Evolutionary conservation across 1,140 invertebrate genomes (phyloP), one percentile per base, ranked within the genome.

Genomic region (Linepithema humile): DNA sequence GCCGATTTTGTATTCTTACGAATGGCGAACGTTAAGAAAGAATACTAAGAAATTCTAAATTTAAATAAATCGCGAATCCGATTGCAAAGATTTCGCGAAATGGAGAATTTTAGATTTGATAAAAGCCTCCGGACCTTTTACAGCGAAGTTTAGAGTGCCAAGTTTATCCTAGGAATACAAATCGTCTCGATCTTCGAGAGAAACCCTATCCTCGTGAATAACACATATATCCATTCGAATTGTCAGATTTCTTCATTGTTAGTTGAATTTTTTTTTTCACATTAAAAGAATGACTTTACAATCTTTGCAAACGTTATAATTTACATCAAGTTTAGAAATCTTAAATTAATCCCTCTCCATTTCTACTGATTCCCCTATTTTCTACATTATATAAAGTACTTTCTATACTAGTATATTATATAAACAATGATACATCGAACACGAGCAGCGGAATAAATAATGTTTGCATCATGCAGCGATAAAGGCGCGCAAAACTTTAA

Each of bases 221-320:
- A 88, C 87, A 32, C 83, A 88, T 88, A 64, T 55, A 59, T 20
- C 35, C 62, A 78, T 83, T 69, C 74, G 84, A 80, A 75, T 89
- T 86, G 88, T 88, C 78, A 86, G 69, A 86, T 84, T 88, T 89
- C 70, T 73, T 50, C 53, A n/a, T n/a, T n/a, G n/a, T n/a, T n/a
- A n/a, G n/a, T n/a, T n/a, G n/a, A n/a, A n/a, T n/a, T n/a, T n/a
- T n/a, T n/a, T n/a, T n/a, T n/a, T n/a, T n/a, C n/a, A n/a, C 32
- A 59, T 67, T 60, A 50, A n/a, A 29, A 53, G 38, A 26, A 60
- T 48, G 59, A 85, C 15, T 23, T n/a, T 35, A 17, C 2, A 12
- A 7, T 43, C 70, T 77, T 20, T n/a, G n/a, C 12, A 43, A 32
- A 55, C 48, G 77, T 60, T 20, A 78, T 65, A 29, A 32, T 78